Percentiles rank a stretch among this genome's conserved stretches.
Evolutionary conservation across 2,113 vertebrate species (phyloP).

Genomic region (Odobenus rosmarus): DNA sequence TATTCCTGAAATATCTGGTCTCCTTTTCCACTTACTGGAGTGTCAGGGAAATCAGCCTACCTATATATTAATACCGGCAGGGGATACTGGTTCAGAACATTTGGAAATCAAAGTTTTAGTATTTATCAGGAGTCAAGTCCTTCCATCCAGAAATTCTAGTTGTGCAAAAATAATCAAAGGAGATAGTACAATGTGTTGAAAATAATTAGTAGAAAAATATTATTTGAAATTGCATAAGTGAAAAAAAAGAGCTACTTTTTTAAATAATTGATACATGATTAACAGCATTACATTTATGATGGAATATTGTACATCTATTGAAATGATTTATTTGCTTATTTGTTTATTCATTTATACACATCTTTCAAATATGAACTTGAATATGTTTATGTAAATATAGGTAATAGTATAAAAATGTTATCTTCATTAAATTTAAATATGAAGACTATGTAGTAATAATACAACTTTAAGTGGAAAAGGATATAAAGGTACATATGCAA

Average conservation of each 20-base stretch:
- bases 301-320: background rate
- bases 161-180: background rate
- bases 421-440: background rate
- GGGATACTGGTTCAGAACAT: background rate
- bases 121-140: background rate
- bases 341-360: background rate
- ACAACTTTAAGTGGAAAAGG: background rate
- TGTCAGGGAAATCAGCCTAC: background rate
- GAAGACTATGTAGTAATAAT: background rate
- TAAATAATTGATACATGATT: background rate
- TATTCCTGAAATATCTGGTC: background rate
- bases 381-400: background rate
- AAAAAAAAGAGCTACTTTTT: background rate
- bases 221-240: background rate
- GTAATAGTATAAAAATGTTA: background rate
- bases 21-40: background rate
- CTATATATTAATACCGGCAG: background rate
- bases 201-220: background rate
- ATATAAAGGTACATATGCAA: background rate
- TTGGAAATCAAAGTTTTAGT: background rate
- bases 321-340: background rate
- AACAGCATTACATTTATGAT: background rate
- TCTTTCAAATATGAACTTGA: background rate
- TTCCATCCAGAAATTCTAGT: background rate
- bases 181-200: background rate